Conservation (phyloP, 2,113 vertebrate genomes). For the Protobothrops flavoviridis region DNA sequence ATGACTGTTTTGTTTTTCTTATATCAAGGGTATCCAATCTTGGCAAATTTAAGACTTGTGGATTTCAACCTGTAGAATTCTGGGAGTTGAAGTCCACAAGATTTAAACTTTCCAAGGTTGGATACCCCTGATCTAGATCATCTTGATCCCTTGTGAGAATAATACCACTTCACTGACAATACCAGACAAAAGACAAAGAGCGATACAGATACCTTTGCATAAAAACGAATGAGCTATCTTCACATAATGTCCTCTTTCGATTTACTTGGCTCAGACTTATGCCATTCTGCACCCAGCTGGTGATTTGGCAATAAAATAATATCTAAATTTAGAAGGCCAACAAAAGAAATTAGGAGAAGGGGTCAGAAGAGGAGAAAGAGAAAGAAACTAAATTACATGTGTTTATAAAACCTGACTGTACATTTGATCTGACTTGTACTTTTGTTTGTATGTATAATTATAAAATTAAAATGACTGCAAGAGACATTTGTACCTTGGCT, state of each 20-base stretch:
- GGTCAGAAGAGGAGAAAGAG: constrained; percentile 53
- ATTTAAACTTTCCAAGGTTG: neutral
- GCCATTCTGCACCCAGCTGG: constrained; percentile 56
- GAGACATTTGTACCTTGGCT: constrained; percentile 64
- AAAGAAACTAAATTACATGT: constrained; percentile 65
- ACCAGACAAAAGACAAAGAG: constrained; percentile 52
- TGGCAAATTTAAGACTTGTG: neutral
- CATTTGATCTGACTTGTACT: constrained; percentile 71
- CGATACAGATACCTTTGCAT: constrained; percentile 43
- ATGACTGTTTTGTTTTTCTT: neutral
- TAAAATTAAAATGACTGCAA: constrained; percentile 67
- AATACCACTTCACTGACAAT: constrained; percentile 16
- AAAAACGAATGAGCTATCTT: constrained; percentile 40
- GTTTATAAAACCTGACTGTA: constrained; percentile 70
- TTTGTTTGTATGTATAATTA: constrained; percentile 59
- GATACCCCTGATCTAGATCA: neutral
- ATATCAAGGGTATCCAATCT: neutral
- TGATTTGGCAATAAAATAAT: constrained; percentile 65
- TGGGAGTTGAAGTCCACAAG: neutral
- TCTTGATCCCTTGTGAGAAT: neutral
- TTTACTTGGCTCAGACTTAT: constrained; percentile 65
- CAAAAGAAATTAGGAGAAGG: constrained; percentile 46
- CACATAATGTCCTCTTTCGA: constrained; percentile 51
- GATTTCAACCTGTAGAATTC: neutral
- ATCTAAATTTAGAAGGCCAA: constrained; percentile 56